These are phyloP conservation scores for Lagodon rhomboides DNA, from an alignment of 2,797 vertebrate species.

Conservation along the genomic window DNA sequence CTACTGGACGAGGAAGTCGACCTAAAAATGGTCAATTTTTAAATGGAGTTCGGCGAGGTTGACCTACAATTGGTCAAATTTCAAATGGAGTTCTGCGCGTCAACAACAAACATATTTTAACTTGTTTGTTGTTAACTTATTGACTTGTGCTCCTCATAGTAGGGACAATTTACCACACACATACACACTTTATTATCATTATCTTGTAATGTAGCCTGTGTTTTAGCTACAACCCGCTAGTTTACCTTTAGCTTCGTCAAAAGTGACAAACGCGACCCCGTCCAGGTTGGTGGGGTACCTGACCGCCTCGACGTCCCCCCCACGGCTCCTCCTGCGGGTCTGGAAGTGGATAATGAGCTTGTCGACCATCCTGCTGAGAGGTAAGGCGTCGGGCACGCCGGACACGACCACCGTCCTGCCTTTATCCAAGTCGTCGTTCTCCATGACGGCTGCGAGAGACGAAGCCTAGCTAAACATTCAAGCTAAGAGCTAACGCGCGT, in stretches of 20 bases:
- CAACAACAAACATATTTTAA: too few relatives aligned
- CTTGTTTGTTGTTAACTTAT: background rate
- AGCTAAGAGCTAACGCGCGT: slow-evolving; percentile 4
- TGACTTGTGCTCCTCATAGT: background rate
- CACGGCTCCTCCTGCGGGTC: slow-evolving; percentile 54
- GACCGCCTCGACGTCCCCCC: slow-evolving; percentile 73
- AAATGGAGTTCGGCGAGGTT: background rate
- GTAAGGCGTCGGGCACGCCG: slow-evolving; percentile 59
- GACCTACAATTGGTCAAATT: background rate
- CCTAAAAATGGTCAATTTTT: background rate
- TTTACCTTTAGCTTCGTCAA: slow-evolving; percentile 72
- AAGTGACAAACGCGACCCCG: slow-evolving; percentile 74
- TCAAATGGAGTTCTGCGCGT: background rate
- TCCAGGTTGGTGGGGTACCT: slow-evolving; percentile 56
- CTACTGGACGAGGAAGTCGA: too few relatives aligned
- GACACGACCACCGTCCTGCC: slow-evolving; percentile 69
- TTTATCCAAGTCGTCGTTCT: background rate
- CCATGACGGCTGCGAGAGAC: background rate
- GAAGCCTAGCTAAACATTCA: accelerated
- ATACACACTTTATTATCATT: accelerated
- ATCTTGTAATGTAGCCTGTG: background rate
- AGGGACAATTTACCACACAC: too few relatives aligned
- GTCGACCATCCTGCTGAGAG: slow-evolving; percentile 53
- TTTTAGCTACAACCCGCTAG: background rate
- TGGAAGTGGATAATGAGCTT: slow-evolving; percentile 76